These are phyloP conservation scores for Pseudolycoriella hygida DNA, from an alignment of 2,888 invertebrate genomes.

Conservation along the genomic window DNA sequence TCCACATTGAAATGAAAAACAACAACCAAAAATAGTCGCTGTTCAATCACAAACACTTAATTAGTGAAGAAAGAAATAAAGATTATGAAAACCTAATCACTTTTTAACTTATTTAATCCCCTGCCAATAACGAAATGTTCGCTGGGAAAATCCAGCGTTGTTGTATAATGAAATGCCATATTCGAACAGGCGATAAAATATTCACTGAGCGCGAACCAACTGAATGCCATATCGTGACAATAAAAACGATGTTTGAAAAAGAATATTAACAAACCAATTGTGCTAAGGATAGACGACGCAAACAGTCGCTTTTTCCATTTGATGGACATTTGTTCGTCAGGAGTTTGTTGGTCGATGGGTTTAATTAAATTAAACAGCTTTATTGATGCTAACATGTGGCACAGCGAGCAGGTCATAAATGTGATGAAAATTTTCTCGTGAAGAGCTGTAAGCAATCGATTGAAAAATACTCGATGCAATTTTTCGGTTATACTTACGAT, in stretches of 20 bases:
- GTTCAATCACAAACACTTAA: too few species aligned
- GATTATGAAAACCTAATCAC: too few species aligned
- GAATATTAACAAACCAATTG: constrained; percentile 68
- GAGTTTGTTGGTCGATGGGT: constrained; percentile 8
- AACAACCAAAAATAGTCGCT: too few species aligned
- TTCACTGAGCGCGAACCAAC: constrained; percentile 86
- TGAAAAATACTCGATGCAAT: neutral
- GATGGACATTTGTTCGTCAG: constrained; percentile 32
- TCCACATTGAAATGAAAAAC: too few species aligned
- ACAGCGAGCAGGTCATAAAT: constrained; percentile 70
- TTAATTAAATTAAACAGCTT: constrained; percentile 31
- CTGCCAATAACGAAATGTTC: constrained; percentile 59
- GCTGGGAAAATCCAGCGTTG: constrained; percentile 69
- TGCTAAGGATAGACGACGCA: constrained; percentile 56
- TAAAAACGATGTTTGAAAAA: constrained; percentile 77
- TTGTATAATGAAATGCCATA: constrained; percentile 83
- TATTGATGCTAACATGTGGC: constrained; percentile 64
- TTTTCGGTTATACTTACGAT: too few species aligned
- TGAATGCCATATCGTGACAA: constrained; percentile 84
- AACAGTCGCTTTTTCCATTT: constrained; percentile 59
- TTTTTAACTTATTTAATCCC: constrained; percentile 15
- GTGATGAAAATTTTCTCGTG: constrained; percentile 83
- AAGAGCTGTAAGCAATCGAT: constrained; percentile 43
- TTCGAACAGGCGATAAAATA: constrained; percentile 82
- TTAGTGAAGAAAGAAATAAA: too few species aligned